These are phyloP conservation scores for Crypturellus tataupa DNA, from an alignment of 2,797 vertebrate genomes.

Conservation along the genomic window DNA sequence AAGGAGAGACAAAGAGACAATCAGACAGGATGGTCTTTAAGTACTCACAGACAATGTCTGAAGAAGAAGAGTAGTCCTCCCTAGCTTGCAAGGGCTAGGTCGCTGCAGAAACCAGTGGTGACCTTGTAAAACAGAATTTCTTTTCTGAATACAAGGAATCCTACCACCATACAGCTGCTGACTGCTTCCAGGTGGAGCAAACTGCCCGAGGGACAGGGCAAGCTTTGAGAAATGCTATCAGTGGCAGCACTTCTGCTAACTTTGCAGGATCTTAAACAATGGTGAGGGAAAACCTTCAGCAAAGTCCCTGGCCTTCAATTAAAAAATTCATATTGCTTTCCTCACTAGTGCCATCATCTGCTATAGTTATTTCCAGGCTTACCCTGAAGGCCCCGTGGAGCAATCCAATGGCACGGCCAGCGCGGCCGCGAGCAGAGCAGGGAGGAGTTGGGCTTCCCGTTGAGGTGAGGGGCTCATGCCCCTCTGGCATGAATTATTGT, in stretches of 20 bases:
- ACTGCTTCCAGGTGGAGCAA: not conserved
- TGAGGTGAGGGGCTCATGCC: not conserved
- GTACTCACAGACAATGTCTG: not conserved
- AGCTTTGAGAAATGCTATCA: slow-evolving; percentile 3
- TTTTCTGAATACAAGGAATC: not conserved
- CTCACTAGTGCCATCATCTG: slow-evolving; percentile 47
- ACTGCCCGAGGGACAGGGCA: not conserved
- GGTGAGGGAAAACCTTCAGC: not conserved
- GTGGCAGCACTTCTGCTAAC: not conserved
- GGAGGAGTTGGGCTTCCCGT: not conserved
- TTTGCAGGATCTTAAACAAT: slow-evolving; percentile 3
- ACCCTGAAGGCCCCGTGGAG: not conserved
- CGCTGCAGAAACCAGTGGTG: not conserved
- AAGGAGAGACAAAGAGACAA: not conserved
- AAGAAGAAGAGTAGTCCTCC: not conserved
- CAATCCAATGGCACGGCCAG: slow-evolving; percentile 26
- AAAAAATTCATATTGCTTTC: slow-evolving; percentile 50
- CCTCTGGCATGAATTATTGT: not conserved
- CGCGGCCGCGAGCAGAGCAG: accelerated
- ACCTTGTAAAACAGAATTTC: not conserved
- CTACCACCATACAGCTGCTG: not conserved
- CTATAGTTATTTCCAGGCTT: slow-evolving; percentile 6
- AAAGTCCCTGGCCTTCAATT: slow-evolving; percentile 52
- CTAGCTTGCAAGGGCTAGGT: not conserved
- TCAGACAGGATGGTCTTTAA: not conserved